Conservation (phyloP, 2,888 invertebrate genomes). For the Polydrusus tereticollis region DNA sequence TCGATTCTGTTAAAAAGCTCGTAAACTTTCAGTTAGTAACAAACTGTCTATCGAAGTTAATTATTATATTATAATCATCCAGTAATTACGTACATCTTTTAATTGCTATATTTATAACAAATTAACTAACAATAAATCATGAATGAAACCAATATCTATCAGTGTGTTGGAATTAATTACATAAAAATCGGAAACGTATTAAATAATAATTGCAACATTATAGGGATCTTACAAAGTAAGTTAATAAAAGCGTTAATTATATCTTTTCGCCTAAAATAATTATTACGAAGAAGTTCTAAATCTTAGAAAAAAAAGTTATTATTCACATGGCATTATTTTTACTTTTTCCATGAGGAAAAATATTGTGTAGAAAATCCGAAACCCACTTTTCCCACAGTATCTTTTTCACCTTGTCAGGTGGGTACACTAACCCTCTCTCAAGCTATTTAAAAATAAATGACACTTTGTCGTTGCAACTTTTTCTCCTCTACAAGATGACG, state of each 20-base stretch:
- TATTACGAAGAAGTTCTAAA: too few relatives aligned
- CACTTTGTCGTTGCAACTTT: too few relatives aligned
- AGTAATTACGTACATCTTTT: neutral
- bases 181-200: neutral
- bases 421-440: slow-evolving; percentile 16
- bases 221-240: too few relatives aligned
- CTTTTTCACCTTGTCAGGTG: slow-evolving; percentile 38
- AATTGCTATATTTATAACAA: slow-evolving; percentile 1
- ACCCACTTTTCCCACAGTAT: slow-evolving; percentile 27
- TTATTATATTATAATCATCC: neutral
- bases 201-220: neutral
- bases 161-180: neutral
- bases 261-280: too few relatives aligned
- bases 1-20: neutral
- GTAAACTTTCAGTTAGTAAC: neutral
- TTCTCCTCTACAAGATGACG: too few relatives aligned
- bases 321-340: too few relatives aligned
- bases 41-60: neutral
- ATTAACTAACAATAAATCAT: neutral
- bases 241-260: too few relatives aligned
- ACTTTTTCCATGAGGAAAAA: too few relatives aligned
- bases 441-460: too few relatives aligned
- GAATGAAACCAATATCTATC: neutral
- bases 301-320: too few relatives aligned
- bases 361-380: too few relatives aligned